Evolutionary conservation across 2,888 invertebrate species (phyloP).

Genomic region (Hirtodrosophila duncani): DNA sequence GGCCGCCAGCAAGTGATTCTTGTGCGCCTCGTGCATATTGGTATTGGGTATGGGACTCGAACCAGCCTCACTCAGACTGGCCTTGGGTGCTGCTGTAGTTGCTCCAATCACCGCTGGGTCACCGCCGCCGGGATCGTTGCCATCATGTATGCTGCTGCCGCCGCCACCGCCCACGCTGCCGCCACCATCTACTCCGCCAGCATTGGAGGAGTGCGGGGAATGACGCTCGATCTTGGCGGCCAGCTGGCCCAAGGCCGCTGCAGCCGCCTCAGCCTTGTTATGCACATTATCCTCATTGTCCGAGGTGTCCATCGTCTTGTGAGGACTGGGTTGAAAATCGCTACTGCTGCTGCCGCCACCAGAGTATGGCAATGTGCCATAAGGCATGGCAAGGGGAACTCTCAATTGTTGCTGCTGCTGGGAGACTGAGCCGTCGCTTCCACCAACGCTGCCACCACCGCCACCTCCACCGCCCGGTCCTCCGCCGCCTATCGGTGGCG

Average conservation of each 20-base stretch:
- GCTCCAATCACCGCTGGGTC: not conserved
- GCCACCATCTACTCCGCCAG: not conserved
- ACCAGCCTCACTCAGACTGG: slow-evolving; percentile 49
- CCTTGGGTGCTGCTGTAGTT: no score
- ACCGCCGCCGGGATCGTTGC: slow-evolving; percentile 23
- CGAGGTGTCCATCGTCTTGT: slow-evolving; percentile 73
- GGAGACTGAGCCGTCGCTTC: slow-evolving; percentile 25
- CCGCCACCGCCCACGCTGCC: slow-evolving; percentile 25
- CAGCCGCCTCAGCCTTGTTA: slow-evolving; percentile 51
- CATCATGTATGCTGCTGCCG: slow-evolving; percentile 13
- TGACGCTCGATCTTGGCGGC: slow-evolving; percentile 65
- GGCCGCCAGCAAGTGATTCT: slow-evolving; percentile 54
- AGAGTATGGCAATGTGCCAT: slow-evolving; percentile 22
- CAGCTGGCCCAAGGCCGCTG: slow-evolving; percentile 51
- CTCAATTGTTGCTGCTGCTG: slow-evolving; percentile 55
- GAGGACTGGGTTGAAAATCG: slow-evolving; percentile 70
- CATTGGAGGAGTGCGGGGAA: slow-evolving; percentile 42
- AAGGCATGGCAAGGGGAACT: slow-evolving; percentile 70
- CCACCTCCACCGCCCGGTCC: slow-evolving; percentile 25
- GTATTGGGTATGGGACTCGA: slow-evolving; percentile 75
- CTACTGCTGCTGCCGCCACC: slow-evolving; percentile 74
- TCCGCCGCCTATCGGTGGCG: slow-evolving; percentile 64
- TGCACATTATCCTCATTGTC: slow-evolving; percentile 68
- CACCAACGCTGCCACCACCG: slow-evolving; percentile 25
- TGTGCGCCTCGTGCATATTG: slow-evolving; percentile 72